Evolutionary conservation across 2,888 invertebrate species (phyloP).

Genomic region (Fragum whitleyi): DNA sequence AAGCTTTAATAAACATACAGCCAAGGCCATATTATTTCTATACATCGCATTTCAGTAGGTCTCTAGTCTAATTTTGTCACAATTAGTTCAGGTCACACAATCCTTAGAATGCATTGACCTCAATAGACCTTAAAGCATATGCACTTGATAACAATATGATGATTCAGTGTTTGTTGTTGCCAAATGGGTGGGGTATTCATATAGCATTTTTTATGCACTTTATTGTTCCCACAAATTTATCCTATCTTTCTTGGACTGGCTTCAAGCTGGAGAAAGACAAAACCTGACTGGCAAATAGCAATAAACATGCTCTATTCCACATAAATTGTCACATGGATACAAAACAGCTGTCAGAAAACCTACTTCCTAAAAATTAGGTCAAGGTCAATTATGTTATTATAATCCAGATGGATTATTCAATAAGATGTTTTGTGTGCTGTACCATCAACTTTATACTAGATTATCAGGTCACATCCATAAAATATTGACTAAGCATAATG

Average conservation of each 20-base stretch:
- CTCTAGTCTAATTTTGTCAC: too few species aligned
- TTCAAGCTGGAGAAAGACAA: conserved; percentile 12
- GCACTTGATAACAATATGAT: too few species aligned
- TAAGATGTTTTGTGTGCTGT: neutral
- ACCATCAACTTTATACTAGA: too few species aligned
- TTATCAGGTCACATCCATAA: too few species aligned
- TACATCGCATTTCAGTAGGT: too few species aligned
- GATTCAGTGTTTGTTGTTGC: neutral
- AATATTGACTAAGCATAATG: too few species aligned
- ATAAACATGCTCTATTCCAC: conserved; percentile 22
- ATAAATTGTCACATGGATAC: conserved; percentile 22
- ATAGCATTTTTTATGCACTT: conserved; percentile 2
- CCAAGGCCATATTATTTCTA: too few species aligned
- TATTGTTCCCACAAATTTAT: conserved; percentile 17
- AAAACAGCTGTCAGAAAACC: conserved; percentile 23
- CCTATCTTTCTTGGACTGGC: conserved; percentile 19
- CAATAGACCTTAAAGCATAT: too few species aligned
- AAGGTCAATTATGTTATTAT: conserved; percentile 13
- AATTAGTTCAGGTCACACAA: too few species aligned
- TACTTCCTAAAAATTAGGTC: neutral
- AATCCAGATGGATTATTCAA: neutral
- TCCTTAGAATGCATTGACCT: too few species aligned
- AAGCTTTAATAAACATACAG: too few species aligned
- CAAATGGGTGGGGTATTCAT: conserved; percentile 12
- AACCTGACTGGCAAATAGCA: conserved; percentile 20